phyloP scores from a whole-genome alignment of 2,113 vertebrate species.

The Chionomys nivalis region DNA sequence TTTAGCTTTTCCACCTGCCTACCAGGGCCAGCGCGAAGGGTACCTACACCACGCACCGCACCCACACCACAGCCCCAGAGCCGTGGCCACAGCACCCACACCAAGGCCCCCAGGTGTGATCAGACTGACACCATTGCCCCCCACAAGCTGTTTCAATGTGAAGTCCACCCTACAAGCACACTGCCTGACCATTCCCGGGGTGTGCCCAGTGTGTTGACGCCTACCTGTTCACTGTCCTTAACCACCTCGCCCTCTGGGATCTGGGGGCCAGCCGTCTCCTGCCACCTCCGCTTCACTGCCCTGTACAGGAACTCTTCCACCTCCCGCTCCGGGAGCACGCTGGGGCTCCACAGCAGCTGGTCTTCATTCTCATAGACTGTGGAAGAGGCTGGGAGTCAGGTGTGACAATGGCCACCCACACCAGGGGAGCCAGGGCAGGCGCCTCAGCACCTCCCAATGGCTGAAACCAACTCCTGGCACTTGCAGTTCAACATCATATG shows the following conservation, averaged over 20 bases:
- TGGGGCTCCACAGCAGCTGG: conserved; percentile 96
- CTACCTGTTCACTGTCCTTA: conserved; percentile 95
- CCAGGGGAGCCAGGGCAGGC: not conserved
- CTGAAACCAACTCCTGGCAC: not conserved
- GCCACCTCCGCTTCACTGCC: conserved; percentile 86
- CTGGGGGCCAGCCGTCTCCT: conserved; percentile 80
- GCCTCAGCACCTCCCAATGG: not conserved
- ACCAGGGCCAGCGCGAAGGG: not conserved
- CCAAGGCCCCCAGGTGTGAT: no score
- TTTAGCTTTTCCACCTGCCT: not conserved
- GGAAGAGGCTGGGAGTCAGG: not conserved
- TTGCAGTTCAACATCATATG: not conserved
- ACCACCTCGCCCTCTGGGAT: conserved; percentile 85
- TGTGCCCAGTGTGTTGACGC: not conserved
- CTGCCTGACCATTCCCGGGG: not conserved
- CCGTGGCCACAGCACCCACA: not conserved
- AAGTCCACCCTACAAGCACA: not conserved
- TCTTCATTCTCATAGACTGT: conserved; percentile 93
- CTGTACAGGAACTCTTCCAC: conserved; percentile 93
- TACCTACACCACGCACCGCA: not conserved
- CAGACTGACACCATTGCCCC: not conserved
- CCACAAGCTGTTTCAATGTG: not conserved
- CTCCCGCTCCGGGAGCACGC: conserved; percentile 88
- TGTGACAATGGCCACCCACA: not conserved
- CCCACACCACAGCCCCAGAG: not conserved